Base-by-base conservation (phyloP, 2,113 vertebrate genomes). In the Ondatra zibethicus region DNA sequence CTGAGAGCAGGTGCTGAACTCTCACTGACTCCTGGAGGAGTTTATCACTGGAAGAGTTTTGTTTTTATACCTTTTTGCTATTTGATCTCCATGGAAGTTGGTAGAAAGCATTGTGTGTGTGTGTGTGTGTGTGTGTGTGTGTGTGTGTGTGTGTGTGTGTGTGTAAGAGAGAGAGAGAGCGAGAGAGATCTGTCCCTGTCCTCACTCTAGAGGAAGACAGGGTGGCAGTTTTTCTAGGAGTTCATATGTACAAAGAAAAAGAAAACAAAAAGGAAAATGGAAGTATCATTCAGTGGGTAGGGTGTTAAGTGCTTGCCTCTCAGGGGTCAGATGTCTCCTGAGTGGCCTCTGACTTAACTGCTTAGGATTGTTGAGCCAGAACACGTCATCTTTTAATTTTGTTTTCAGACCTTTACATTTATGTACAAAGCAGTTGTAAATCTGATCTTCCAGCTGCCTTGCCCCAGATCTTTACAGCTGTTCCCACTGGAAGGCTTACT, bases 261-360 rank as follows among this genome's bases (percentile, higher is more conserved):
- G 33, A 47, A 78, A 52, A 78, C 0, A 11, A 23, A 16, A 61
- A 65, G 33, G 6, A 7, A 58, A n/a, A 47, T 42, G 17, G 47
- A 84, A 95, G 31, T 36, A 19, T 42, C 19, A 33, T n/a, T 88
- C 0, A 4, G 7, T 80, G 63, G 72, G 14, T n/a, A 1, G 2
- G 5, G 63, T 93, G 55, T 85, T 58, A 72, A 89, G 61, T 82
- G 66, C 88, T 94, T 72, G 36, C 63, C 52, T 91, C 27, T 87
- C 50, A 61, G 33, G 70, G 89, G 27, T 82, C 36, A 4, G 52
- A 10, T 77, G 88, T n/a, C 58, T 78, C 5, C n/a, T 50, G 63
- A 93, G 77, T 87, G 73, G 1, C 70, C 96, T 95, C 94, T 75
- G 73, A 80, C 36, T 93, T 55, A 88, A 85, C 85, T 86, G 85